Evolutionary conservation across 1,140 invertebrate species (phyloP), one percentile per base, ranked within the genome.

Genomic region (Drosophila lacertosa): DNA sequence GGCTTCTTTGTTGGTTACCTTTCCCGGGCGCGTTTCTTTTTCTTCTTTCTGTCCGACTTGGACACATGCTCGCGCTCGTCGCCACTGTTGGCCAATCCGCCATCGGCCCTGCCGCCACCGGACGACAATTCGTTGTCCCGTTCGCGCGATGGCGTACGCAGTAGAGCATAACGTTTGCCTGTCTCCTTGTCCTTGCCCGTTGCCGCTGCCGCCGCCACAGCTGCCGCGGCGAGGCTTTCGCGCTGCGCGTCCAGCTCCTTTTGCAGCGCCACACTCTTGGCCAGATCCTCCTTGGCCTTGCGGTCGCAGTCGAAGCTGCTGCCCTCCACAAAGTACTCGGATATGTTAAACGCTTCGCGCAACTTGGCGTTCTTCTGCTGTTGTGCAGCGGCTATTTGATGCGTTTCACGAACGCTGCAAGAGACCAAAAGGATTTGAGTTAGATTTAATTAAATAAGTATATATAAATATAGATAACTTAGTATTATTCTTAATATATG

Each of bases 311-410:
- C 97, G 90, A 99, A 94, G 81, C 97, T 98, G 80, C 95, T 96
- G 20, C 98, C 98, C 92, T 99, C 98, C 10, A 98, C 96, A 92
- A 98, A 99, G 82, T 95, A 95, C 68, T 97, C 96, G 22, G 96
- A 97, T 71, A 99, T 97, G 45, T 98, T 98, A 92, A 99, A 99
- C 0, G 98, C 98, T 90, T 98, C 96, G 42, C 97, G 94, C 50
- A 99, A 92, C 50, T 95, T 95, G 5, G 96, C 96, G 94, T 99
- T 99, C 92, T 99, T 99, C 39, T 98, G 96, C 89, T 97, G 96
- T 90, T 98, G 98, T n/a, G 98, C 97, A 92, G 98, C 97, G 2
- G 98, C 98, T 58, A 98, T 94, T 91, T 98, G 97, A 93, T 99
- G 98, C 42, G 97, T 98, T 89, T 99, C 98, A 55, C 96, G 96